These are phyloP conservation scores for Coenonympha arcania DNA, from an alignment of 2,888 invertebrate species.

Conservation along the genomic window DNA sequence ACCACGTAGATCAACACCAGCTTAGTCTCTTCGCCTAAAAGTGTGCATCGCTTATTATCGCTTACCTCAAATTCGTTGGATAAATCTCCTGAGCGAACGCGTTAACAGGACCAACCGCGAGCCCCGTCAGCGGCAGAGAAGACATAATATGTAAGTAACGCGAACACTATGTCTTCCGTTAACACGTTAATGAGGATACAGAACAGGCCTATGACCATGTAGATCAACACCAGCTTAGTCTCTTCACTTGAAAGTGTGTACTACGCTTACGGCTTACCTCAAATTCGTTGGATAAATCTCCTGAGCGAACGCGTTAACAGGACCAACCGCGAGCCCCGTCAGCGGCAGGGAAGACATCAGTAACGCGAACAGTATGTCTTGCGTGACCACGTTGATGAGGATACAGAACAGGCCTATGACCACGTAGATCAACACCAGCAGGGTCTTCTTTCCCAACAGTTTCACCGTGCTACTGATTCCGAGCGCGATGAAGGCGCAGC, in stretches of 20 bases:
- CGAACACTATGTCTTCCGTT: slow-evolving; percentile 51
- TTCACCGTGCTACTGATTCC: slow-evolving; percentile 50
- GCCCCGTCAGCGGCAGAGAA: slow-evolving; percentile 48
- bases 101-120: slow-evolving; percentile 61
- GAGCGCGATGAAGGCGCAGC: slow-evolving; percentile 49
- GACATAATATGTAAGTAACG: slow-evolving; percentile 55
- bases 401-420: slow-evolving; percentile 50
- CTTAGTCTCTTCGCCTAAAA: too few relatives aligned
- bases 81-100: slow-evolving; percentile 64
- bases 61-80: slow-evolving; percentile 63
- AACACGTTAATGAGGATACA: slow-evolving; percentile 56
- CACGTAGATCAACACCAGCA: slow-evolving; percentile 45
- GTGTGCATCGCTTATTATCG: background rate
- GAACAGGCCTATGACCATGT: too few relatives aligned
- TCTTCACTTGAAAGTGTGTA: too few relatives aligned
- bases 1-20: too few relatives aligned
- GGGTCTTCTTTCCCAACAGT: slow-evolving; percentile 55
- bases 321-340: slow-evolving; percentile 54
- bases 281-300: slow-evolving; percentile 65
- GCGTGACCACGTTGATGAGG: slow-evolving; percentile 54
- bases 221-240: too few relatives aligned
- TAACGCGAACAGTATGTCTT: slow-evolving; percentile 52
- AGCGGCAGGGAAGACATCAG: slow-evolving; percentile 54
- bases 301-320: slow-evolving; percentile 61
- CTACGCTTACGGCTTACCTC: slow-evolving; percentile 40